A percentile compares a stretch with the other conserved stretches of the same genome.
These are phyloP conservation scores for Cyanoderma ruficeps DNA, from an alignment of 2,113 vertebrate species.

Conservation along the genomic window DNA sequence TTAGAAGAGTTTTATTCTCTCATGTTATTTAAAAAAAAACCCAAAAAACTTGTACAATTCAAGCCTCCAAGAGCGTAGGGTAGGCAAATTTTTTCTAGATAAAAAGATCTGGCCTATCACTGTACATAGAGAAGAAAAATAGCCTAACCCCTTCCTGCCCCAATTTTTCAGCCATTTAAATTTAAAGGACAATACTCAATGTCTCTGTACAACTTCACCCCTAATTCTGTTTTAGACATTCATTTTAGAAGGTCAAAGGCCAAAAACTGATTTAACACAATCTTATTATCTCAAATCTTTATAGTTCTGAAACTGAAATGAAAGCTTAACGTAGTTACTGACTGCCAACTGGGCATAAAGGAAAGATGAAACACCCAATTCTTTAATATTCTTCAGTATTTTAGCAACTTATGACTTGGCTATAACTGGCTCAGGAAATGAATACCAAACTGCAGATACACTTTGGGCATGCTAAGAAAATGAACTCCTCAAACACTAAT, in stretches of 20 bases:
- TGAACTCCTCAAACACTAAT: background rate
- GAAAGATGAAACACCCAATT: background rate
- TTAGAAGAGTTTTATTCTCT: background rate
- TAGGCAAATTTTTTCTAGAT: background rate
- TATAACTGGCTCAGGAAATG: background rate
- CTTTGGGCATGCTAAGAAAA: background rate
- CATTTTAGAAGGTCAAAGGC: background rate
- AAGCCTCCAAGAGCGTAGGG: rapidly evolving
- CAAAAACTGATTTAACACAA: background rate
- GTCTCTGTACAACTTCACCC: background rate
- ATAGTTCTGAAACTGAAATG: background rate
- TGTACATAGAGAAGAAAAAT: background rate
- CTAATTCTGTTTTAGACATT: background rate
- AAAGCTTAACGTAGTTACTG: slow-evolving; percentile 5
- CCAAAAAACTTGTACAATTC: background rate
- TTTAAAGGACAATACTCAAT: background rate
- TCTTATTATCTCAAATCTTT: background rate
- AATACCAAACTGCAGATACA: background rate
- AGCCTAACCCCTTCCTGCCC: background rate
- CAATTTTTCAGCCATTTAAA: background rate
- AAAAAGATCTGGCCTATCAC: background rate
- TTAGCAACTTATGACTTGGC: background rate
- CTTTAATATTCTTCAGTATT: background rate
- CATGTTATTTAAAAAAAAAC: background rate
- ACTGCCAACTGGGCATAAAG: background rate